Base-by-base conservation (phyloP, 2,888 invertebrate genomes). In the Acrobasis consociella region DNA sequence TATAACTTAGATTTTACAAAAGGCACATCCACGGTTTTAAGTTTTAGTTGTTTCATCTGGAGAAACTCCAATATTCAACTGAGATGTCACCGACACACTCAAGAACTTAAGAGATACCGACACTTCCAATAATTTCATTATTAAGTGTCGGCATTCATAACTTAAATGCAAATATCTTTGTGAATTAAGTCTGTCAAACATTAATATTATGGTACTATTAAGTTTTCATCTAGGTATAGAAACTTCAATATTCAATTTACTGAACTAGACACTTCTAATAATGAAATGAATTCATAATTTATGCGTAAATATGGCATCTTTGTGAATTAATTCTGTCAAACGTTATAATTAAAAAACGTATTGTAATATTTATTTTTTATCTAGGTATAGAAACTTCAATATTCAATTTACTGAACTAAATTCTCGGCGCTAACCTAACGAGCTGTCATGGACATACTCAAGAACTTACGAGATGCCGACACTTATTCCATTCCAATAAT, bases 251-350 rank as follows among this genome's bases (percentile, higher is more conserved):
- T 39, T 42, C 13, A 10, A 42, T 11, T 13, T 9, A 11, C 11
- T 42, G 11, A 42, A 42, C 42, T 42, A 42, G 11, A 13, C 53
- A 38, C 22, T 53, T 53, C 5, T 15, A 53, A 37, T 38, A 53
- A 38, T 53, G 53, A 38, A 53, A 53, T 53, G 38, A 53, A 53
- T 38, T 53, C 9, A 37, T 53, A 53, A 38, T 9, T 53, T 53
- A 38, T 15, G n/a, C n/a, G 13, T 46, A n/a, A 46, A 13, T 13
- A 13, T n/a, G 1, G n/a, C 46, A 5, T 9, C 46, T 46, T 46
- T 13, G 13, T 46, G 7, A 46, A 13, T 46, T 46, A n/a, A 11
- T 13, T 11, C 0, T 13, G 46, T 46, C 13, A n/a, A n/a, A 46
- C n/a, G 13, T 22, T 22, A 3, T 2, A 2, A 2, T 22, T 22